Conservation (phyloP, 2,888 invertebrate species). For the Furcula furcula region DNA sequence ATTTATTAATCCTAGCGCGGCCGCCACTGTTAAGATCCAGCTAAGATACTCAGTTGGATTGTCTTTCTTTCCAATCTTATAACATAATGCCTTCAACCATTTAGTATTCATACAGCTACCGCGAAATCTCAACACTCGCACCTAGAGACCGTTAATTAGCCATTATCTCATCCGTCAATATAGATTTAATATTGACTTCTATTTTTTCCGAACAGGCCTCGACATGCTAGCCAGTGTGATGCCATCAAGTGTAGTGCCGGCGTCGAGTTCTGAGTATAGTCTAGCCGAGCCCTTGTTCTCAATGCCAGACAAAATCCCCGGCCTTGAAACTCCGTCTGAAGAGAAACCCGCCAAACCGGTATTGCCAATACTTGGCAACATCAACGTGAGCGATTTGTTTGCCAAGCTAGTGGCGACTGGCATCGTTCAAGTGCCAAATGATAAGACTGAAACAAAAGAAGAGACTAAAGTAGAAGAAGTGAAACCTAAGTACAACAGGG, state of each 20-base stretch:
- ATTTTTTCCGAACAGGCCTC: constrained; percentile 59
- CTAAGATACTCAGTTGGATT: too few relatives aligned
- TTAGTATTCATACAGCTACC: too few relatives aligned
- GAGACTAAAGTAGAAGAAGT: constrained; percentile 37
- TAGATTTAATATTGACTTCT: too few relatives aligned
- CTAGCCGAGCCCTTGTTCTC: constrained; percentile 66
- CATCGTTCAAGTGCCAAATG: constrained; percentile 51
- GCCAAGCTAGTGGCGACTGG: constrained; percentile 92
- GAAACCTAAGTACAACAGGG: constrained; percentile 44
- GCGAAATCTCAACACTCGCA: too few relatives aligned
- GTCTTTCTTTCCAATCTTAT: too few relatives aligned
- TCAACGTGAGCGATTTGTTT: constrained; percentile 92
- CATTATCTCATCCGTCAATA: too few relatives aligned
- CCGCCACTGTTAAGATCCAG: too few relatives aligned
- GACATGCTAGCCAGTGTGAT: constrained; percentile 86
- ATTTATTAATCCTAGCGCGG: too few relatives aligned
- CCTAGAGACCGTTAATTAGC: too few relatives aligned
- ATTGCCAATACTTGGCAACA: constrained; percentile 53
- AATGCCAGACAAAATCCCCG: constrained; percentile 59
- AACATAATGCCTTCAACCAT: too few relatives aligned
- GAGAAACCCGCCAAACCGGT: constrained; percentile 45
- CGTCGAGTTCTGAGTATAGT: constrained; percentile 80
- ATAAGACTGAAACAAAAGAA: constrained; percentile 39
- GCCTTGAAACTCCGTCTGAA: constrained; percentile 54
- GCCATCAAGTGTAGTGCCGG: constrained; percentile 82